A percentile compares a stretch with the other conserved stretches of the same genome.
Conservation (phyloP, 2,797 vertebrate species). For the Steatocranus sp. region DNA sequence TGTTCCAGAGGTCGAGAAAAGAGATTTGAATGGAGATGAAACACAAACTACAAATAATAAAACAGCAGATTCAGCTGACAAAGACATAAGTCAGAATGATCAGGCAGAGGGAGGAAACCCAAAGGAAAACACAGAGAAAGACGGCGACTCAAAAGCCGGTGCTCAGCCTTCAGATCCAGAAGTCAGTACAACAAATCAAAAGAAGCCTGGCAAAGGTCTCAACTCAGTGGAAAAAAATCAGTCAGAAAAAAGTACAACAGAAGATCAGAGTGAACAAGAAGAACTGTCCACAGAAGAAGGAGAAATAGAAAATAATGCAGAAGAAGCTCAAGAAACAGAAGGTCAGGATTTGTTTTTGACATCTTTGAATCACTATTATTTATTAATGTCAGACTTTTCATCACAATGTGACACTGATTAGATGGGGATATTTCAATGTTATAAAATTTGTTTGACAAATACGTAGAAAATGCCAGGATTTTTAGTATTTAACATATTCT, state of each 20-base stretch:
- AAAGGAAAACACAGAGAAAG: background rate
- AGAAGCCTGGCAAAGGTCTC: background rate
- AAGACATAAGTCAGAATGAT: accelerated
- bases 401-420: background rate
- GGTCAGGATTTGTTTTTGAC: background rate
- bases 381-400: background rate
- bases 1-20: background rate
- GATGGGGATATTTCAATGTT: background rate
- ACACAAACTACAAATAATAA: background rate
- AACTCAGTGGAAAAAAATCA: background rate
- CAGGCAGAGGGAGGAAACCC: accelerated
- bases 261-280: background rate
- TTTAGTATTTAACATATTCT: background rate
- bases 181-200: background rate
- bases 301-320: accelerated
- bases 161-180: background rate
- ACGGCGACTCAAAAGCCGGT: accelerated
- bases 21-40: accelerated
- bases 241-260: background rate
- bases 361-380: background rate
- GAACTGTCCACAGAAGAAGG: accelerated
- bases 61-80: background rate
- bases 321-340: background rate
- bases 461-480: background rate
- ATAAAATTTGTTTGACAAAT: background rate